Conservation (phyloP, 2,797 vertebrate genomes). For the Artibeus jamaicensis region DNA sequence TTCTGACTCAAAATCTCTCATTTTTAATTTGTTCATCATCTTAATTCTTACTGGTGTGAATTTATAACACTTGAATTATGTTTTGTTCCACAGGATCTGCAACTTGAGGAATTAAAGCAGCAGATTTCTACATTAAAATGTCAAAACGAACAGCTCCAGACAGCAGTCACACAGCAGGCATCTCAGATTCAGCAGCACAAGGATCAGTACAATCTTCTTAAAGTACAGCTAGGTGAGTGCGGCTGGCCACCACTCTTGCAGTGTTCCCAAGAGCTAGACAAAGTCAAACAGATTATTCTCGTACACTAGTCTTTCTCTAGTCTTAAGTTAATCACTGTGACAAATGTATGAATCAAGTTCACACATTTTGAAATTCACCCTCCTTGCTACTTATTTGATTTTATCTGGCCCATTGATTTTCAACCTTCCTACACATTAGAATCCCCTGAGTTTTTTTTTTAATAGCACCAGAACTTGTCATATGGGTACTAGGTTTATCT, state of each 20-base stretch:
- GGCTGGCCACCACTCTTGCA: background rate
- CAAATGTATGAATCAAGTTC: background rate
- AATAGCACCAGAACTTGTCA: background rate
- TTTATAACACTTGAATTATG: constrained; percentile 1
- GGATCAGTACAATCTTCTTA: constrained; percentile 98
- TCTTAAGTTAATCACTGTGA: background rate
- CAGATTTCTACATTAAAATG: constrained; percentile 85
- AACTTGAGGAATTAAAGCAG: constrained; percentile 95
- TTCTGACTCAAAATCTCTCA: background rate
- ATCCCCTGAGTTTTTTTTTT: background rate
- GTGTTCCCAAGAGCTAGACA: background rate
- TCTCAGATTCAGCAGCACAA: constrained; percentile 98
- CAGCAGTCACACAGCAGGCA: constrained; percentile 90
- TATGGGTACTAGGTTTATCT: background rate
- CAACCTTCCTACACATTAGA: background rate
- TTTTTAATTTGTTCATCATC: constrained; percentile 27
- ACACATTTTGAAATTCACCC: background rate
- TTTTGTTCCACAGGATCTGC: constrained; percentile 87
- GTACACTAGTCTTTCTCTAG: background rate
- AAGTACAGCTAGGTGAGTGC: constrained; percentile 92
- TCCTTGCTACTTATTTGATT: background rate
- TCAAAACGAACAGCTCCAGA: constrained; percentile 92
- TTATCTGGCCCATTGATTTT: background rate
- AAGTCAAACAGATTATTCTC: background rate
- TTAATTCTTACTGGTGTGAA: background rate